phyloP scores from a whole-genome alignment of 2,888 invertebrate genomes.

The Ischnura elegans region DNA sequence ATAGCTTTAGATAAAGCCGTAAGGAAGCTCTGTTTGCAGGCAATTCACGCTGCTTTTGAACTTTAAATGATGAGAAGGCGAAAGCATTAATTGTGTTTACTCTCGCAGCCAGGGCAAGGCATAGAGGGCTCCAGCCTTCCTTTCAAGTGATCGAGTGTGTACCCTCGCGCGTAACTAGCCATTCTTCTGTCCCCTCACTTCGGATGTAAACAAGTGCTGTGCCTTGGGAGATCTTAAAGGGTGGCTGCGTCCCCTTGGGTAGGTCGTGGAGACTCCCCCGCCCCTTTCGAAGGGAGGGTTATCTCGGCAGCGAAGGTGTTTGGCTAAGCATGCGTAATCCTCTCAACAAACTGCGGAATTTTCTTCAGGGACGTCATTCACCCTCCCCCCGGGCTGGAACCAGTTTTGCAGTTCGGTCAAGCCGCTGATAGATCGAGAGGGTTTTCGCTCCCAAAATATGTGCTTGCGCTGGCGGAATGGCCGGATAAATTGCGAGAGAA shows the following conservation, averaged over 20 bases:
- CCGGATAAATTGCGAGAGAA: background rate
- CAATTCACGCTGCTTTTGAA: background rate
- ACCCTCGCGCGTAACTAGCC: background rate
- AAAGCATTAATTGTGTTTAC: background rate
- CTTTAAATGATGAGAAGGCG: background rate
- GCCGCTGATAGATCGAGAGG: background rate
- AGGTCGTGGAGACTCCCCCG: background rate
- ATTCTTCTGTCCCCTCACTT: background rate
- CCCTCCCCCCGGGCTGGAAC: too few relatives aligned
- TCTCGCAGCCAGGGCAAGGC: background rate
- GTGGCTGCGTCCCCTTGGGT: background rate
- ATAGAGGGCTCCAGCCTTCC: background rate
- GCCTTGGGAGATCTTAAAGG: background rate
- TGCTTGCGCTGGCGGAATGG: background rate
- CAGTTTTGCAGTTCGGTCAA: background rate
- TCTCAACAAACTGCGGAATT: background rate
- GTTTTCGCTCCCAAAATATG: background rate
- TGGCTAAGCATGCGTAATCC: slow-evolving; percentile 10
- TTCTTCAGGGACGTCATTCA: background rate
- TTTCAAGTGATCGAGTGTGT: background rate
- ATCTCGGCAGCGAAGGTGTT: background rate
- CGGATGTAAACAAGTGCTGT: background rate
- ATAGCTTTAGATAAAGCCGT: too few relatives aligned
- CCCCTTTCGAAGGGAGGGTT: background rate
- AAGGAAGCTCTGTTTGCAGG: background rate